phyloP scores from a whole-genome alignment of 1,140 invertebrate species.

The Pachypsylla venusta region DNA sequence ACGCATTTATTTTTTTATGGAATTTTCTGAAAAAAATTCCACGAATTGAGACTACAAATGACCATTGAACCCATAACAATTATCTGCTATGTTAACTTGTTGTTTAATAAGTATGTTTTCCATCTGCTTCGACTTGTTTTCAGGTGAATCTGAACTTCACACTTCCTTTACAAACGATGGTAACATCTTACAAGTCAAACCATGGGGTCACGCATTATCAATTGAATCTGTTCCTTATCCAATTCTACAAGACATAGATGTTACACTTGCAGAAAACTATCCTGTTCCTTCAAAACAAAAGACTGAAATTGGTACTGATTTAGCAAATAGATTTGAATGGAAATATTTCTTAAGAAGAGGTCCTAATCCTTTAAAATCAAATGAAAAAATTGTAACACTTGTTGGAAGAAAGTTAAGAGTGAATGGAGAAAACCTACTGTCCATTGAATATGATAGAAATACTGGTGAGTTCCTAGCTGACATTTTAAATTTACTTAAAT shows the following conservation, averaged over 20 bases:
- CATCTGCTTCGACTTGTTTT: too few relatives aligned
- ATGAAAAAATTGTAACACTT: slow-evolving; percentile 21
- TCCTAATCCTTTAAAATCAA: slow-evolving; percentile 31
- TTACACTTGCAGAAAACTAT: slow-evolving; percentile 70
- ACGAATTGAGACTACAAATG: not conserved
- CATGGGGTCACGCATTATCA: slow-evolving; percentile 67
- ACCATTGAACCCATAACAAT: too few relatives aligned
- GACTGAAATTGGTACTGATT: slow-evolving; percentile 71
- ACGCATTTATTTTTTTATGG: not conserved
- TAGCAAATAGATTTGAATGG: slow-evolving; percentile 90
- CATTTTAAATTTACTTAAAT: too few relatives aligned
- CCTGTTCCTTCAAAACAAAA: slow-evolving; percentile 79
- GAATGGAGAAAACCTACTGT: slow-evolving; percentile 80
- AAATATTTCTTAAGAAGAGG: slow-evolving; percentile 65
- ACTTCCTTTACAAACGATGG: slow-evolving; percentile 68
- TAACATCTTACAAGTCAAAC: slow-evolving; percentile 56
- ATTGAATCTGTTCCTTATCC: slow-evolving; percentile 75
- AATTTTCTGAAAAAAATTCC: not conserved
- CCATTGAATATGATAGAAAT: slow-evolving; percentile 81
- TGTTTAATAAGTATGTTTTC: too few relatives aligned
- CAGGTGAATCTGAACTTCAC: slow-evolving; percentile 57
- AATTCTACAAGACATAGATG: slow-evolving; percentile 64
- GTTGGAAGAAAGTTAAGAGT: slow-evolving; percentile 61
- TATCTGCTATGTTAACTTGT: too few relatives aligned
- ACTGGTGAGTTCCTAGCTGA: too few relatives aligned